Percentiles rank a stretch among this genome's conserved stretches.
Evolutionary conservation across 2,888 invertebrate genomes (phyloP).

Genomic region (Gymnoscelis rufifasciata): DNA sequence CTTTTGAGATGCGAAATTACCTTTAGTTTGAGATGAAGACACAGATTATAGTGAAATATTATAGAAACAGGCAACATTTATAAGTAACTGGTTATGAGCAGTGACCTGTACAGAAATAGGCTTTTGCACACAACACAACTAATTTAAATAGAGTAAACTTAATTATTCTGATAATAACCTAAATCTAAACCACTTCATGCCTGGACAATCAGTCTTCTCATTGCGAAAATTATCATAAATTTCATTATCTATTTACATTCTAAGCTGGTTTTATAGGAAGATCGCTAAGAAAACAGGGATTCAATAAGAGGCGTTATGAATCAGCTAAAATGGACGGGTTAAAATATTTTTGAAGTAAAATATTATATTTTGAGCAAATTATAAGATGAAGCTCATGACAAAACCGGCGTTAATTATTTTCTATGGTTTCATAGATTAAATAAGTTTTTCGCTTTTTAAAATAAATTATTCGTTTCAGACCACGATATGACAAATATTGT

Average conservation of each 20-base stretch:
- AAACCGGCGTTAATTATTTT: neutral
- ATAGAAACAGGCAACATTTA: neutral
- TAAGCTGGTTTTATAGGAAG: conserved; percentile 45
- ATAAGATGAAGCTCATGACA: conserved; percentile 11
- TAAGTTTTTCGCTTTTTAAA: too few relatives aligned
- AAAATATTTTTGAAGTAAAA: conserved; percentile 19
- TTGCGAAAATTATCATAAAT: conserved; percentile 74
- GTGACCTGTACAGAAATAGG: neutral
- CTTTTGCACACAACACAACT: conserved; percentile 34
- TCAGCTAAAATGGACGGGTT: conserved; percentile 47
- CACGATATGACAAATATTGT: too few relatives aligned
- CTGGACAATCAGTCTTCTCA: conserved; percentile 77
- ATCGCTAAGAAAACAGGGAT: conserved; percentile 12
- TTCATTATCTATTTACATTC: conserved; percentile 51
- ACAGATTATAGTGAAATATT: too few relatives aligned
- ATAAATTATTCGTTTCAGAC: too few relatives aligned
- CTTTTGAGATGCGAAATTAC: too few relatives aligned
- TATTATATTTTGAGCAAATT: conserved; percentile 49
- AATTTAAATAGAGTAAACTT: conserved; percentile 59
- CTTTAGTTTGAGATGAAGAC: neutral
- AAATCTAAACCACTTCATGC: conserved; percentile 66
- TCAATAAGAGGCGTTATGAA: conserved; percentile 2
- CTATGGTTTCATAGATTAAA: too few relatives aligned
- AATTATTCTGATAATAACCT: conserved; percentile 62
- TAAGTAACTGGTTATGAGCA: neutral